phyloP scores from a whole-genome alignment of 2,113 vertebrate genomes.

The Corvus cornix region DNA sequence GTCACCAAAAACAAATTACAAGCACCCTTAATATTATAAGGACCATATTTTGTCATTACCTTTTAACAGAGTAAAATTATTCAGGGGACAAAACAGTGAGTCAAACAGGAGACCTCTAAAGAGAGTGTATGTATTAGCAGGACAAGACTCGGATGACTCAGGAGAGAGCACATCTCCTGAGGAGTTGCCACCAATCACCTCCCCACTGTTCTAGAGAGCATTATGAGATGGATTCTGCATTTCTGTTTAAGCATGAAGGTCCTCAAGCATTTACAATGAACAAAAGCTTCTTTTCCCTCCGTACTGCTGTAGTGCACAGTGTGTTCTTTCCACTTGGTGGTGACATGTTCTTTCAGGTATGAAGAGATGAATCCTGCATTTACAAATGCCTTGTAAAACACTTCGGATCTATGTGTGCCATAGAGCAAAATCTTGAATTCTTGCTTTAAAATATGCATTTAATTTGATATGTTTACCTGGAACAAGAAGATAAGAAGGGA shows the following conservation, averaged over 20 bases:
- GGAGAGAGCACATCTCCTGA: background rate
- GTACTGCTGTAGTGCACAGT: background rate
- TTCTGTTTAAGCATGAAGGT: background rate
- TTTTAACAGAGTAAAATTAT: background rate
- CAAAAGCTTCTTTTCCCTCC: background rate
- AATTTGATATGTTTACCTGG: background rate
- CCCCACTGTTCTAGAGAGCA: background rate
- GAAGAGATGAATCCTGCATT: background rate
- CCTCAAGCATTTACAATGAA: background rate
- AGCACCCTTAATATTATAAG: background rate
- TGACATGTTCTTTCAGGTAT: slow-evolving; percentile 20
- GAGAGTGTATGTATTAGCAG: background rate
- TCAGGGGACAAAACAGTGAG: background rate
- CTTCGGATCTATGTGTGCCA: background rate
- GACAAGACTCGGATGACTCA: background rate
- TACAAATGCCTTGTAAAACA: background rate
- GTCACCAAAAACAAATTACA: background rate
- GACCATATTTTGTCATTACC: background rate
- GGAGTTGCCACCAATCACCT: background rate
- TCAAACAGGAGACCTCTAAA: background rate
- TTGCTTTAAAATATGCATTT: background rate
- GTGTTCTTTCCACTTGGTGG: slow-evolving; percentile 43
- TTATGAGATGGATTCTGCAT: background rate
- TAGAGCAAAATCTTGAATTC: background rate
- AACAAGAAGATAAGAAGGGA: background rate